Conservation (phyloP, 2,113 vertebrate genomes). For the Pluvialis apricaria region DNA sequence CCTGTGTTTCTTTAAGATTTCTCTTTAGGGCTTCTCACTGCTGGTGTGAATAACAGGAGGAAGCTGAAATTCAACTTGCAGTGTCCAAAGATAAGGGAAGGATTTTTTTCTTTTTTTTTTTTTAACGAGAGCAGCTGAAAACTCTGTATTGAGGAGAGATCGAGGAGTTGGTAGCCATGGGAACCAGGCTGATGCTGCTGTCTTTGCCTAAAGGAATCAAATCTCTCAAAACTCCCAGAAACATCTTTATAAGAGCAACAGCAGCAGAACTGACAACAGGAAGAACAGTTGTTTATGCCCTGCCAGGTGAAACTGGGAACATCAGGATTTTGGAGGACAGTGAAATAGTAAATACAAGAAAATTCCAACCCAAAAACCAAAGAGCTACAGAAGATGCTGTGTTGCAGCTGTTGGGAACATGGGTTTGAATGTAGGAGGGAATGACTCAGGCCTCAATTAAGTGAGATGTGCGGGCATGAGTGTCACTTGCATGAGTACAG, state of each 20-base stretch:
- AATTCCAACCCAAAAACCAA: neutral
- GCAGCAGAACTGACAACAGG: neutral
- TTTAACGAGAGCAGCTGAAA: neutral
- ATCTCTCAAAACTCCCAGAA: neutral
- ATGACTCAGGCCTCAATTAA: constrained; percentile 35
- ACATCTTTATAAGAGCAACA: neutral
- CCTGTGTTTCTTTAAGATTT: neutral
- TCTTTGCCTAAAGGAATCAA: constrained; percentile 29
- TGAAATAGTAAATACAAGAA: neutral
- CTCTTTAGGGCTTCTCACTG: neutral
- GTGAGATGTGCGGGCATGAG: neutral
- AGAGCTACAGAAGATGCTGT: neutral
- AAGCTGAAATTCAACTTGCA: neutral
- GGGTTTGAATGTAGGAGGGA: constrained; percentile 2
- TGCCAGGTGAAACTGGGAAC: neutral
- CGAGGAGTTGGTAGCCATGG: constrained; percentile 47
- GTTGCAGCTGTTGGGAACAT: neutral
- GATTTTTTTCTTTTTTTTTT: neutral
- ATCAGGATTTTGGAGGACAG: neutral
- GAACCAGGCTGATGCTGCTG: constrained; percentile 15
- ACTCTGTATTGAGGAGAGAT: neutral
- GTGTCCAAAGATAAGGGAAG: neutral
- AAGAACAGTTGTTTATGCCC: neutral
- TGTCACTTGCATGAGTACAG: neutral
- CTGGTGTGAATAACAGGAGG: neutral